Evolutionary conservation across 2,888 invertebrate genomes (phyloP), one percentile per base, ranked within the genome.

Genomic region (Hedya salicella): DNA sequence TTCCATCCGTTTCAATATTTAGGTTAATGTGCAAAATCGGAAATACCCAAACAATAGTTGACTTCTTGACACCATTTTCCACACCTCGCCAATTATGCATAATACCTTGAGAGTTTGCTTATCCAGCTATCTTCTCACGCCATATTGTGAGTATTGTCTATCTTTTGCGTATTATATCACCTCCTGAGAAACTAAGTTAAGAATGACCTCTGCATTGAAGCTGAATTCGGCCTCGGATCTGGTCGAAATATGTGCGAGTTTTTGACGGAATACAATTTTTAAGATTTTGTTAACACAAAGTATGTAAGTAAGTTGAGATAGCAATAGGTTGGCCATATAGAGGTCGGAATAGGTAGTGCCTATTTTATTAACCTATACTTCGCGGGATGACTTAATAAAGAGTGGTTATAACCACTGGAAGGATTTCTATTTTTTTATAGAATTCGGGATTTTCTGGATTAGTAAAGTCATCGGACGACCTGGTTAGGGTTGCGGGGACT

Each of bases 51-150:
- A 62, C 39, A 52, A 65, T 25, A 65, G 52, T 46, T 46, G 46
- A 39, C 59, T 30, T 52, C 39, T 52, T 65, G 65, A 59, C 65
- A 39, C 39, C 25, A 60, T 65, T 65, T 65, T 39, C 39, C 52
- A 46, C 42, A 32, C 32, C 14, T 50, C 36, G 30, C 32, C 19
- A 52, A 32, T 44, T 49, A 42, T 52, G 52, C 56, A 52, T 65
- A 65, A 59, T 30, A 25, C 50, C 40, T 49, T 59, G 46, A 39
- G 52, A 53, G 42, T n/a, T 9, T 2, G 6, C 9, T 59, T 65
- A 65, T 65, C 65, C 4, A 14, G 0, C 1, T 5, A 65, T 65
- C 65, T 65, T 65, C 65, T 17, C 65, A 65, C 64, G 64, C 13
- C 13, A 4, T 32, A 62, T 36, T 52, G 61, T 19, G 17, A 30